These are phyloP conservation scores for Brachionichthys hirsutus DNA, from an alignment of 2,113 vertebrate species.

Conservation along the genomic window DNA sequence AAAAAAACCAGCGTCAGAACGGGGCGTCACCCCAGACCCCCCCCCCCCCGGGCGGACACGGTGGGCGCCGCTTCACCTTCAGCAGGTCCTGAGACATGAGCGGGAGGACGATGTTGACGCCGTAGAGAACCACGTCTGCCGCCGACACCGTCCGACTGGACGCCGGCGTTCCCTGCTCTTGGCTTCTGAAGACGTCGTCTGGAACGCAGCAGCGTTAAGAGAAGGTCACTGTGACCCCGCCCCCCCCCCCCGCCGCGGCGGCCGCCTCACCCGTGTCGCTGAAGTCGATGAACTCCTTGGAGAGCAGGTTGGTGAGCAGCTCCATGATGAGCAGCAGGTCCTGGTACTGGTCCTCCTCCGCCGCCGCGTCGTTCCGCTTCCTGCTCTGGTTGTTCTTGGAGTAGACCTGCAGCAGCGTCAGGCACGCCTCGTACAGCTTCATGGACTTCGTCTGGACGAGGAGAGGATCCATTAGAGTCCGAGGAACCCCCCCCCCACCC, in stretches of 20 bases:
- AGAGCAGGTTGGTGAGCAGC: slow-evolving; percentile 96
- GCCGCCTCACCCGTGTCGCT: slow-evolving; percentile 88
- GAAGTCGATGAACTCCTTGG: slow-evolving; percentile 99
- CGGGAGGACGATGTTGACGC: slow-evolving; percentile 95
- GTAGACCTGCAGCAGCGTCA: slow-evolving; percentile 96
- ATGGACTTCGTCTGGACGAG: slow-evolving; percentile 90
- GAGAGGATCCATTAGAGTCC: neutral
- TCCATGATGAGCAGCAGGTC: slow-evolving; percentile 99
- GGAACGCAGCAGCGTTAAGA: slow-evolving; percentile 3
- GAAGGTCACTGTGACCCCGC: neutral
- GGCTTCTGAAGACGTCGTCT: slow-evolving; percentile 97
- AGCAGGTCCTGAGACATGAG: slow-evolving; percentile 98
- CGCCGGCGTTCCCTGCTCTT: slow-evolving; percentile 88
- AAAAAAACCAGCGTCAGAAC: neutral
- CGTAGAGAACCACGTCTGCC: slow-evolving; percentile 96
- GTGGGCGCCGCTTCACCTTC: slow-evolving; percentile 78
- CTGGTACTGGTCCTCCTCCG: slow-evolving; percentile 98
- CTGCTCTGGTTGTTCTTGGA: slow-evolving; percentile 95
- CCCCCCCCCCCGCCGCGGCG: slow-evolving; percentile 72
- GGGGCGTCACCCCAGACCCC: too few relatives aligned
- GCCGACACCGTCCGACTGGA: slow-evolving; percentile 87
- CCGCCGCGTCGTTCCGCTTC: slow-evolving; percentile 88
- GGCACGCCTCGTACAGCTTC: slow-evolving; percentile 96
- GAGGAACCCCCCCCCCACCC: too few relatives aligned
- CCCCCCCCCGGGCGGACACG: too few relatives aligned